These are phyloP conservation scores for Meteorus colon DNA, from an alignment of 2,888 invertebrate genomes.

Conservation along the genomic window DNA sequence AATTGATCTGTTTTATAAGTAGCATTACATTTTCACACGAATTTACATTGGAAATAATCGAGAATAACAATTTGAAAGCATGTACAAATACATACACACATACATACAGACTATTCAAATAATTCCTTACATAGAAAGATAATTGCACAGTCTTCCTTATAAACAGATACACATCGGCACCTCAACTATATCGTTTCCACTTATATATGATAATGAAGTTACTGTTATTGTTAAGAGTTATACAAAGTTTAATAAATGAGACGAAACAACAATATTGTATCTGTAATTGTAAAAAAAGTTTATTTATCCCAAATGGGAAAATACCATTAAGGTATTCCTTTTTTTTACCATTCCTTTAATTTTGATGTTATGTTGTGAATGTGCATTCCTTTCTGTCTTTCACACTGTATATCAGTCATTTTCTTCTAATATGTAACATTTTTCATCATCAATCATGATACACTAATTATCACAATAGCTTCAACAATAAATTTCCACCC, in stretches of 20 bases:
- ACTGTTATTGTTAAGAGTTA: slow-evolving; percentile 54
- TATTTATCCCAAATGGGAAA: slow-evolving; percentile 26
- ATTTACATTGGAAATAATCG: background rate
- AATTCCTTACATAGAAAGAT: slow-evolving; percentile 38
- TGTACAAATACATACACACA: background rate
- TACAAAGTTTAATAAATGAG: slow-evolving; percentile 43
- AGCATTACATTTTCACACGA: background rate
- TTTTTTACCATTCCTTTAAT: background rate
- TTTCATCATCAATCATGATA: background rate
- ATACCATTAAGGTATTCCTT: background rate
- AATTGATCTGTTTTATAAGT: background rate
- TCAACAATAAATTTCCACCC: background rate
- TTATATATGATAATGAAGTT: slow-evolving; percentile 41
- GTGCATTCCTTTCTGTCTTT: background rate
- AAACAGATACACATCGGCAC: background rate
- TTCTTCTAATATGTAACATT: background rate
- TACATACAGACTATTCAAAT: background rate
- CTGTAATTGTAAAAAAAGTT: background rate
- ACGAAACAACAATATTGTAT: background rate
- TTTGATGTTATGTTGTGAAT: background rate
- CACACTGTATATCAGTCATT: background rate
- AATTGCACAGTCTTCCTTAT: slow-evolving; percentile 58
- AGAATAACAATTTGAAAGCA: background rate
- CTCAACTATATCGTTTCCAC: slow-evolving; percentile 30
- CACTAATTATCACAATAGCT: background rate